These are phyloP conservation scores for Ricordea florida DNA, from an alignment of 92 coral and sea anemone genomes.

Conservation along the genomic window DNA sequence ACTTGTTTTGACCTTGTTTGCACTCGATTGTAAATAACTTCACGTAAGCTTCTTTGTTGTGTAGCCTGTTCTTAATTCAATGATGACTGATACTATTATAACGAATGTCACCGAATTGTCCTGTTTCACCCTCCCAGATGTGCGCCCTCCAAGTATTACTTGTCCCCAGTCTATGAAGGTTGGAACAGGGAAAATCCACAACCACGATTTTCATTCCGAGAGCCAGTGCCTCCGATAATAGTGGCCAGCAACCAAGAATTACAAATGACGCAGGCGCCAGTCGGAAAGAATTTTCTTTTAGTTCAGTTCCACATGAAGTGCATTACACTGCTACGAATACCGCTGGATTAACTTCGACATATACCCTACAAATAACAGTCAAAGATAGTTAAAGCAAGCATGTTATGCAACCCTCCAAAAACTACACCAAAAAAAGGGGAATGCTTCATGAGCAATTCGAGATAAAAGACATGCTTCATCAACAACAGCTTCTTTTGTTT, in stretches of 20 bases:
- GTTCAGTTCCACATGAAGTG: conserved; percentile 58
- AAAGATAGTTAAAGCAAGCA: conserved; percentile 62
- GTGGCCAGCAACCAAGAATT: conserved; percentile 72
- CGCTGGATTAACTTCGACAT: conserved; percentile 68
- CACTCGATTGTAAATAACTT: no score
- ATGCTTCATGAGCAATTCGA: conserved; percentile 36
- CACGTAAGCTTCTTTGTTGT: no score
- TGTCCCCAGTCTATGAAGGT: conserved; percentile 68
- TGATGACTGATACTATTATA: no score
- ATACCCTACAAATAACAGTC: conserved; percentile 73
- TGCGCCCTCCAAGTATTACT: conserved; percentile 68
- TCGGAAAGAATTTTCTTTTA: conserved; percentile 57
- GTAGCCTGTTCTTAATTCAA: no score
- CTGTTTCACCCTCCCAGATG: conserved; percentile 41
- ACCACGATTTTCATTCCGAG: conserved; percentile 69
- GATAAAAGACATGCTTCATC: conserved; percentile 28
- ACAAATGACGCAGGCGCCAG: conserved; percentile 65
- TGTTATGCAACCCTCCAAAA: conserved; percentile 7
- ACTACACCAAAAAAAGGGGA: conserved; percentile 54
- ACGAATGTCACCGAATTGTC: no score
- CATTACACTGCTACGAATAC: conserved; percentile 86
- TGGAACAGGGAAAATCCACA: conserved; percentile 67
- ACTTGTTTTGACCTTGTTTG: no score
- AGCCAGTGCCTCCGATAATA: conserved; percentile 74
- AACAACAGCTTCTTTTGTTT: conserved; percentile 17